Evolutionary conservation across 1,140 invertebrate genomes (phyloP).

Genomic region (Ceratina australensis): DNA sequence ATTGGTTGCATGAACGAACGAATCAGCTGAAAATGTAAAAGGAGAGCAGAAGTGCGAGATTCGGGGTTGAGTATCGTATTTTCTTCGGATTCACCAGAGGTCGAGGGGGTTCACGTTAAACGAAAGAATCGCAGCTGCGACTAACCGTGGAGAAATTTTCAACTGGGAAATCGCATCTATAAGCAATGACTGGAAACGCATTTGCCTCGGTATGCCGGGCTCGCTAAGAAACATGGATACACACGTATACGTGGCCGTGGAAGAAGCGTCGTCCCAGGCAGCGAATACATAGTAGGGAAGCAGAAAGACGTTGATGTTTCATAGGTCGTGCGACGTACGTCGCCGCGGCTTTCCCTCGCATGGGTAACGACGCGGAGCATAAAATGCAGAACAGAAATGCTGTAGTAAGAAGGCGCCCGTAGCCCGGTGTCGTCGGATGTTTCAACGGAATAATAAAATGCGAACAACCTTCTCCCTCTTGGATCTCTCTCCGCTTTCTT

Average conservation of each 20-base stretch:
- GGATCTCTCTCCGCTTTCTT: not conserved
- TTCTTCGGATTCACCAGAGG: not conserved
- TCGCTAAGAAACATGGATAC: not conserved
- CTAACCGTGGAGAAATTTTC: slow-evolving; percentile 31
- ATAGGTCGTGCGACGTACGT: slow-evolving; percentile 44
- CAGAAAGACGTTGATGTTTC: slow-evolving; percentile 54
- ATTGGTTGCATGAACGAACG: too few relatives aligned
- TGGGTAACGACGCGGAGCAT: slow-evolving; percentile 57
- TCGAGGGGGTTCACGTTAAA: not conserved
- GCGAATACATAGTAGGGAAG: slow-evolving; percentile 16
- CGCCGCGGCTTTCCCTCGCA: slow-evolving; percentile 44
- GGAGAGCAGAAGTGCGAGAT: too few relatives aligned
- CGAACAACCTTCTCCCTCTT: slow-evolving; percentile 14
- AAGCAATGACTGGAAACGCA: slow-evolving; percentile 25
- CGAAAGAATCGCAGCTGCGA: slow-evolving; percentile 32
- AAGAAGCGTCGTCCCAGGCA: slow-evolving; percentile 2
- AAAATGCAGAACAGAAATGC: slow-evolving; percentile 60
- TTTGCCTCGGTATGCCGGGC: not conserved
- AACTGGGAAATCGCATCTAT: slow-evolving; percentile 21
- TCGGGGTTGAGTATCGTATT: too few relatives aligned
- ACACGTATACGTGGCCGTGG: slow-evolving; percentile 5
- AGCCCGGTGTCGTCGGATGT: slow-evolving; percentile 48
- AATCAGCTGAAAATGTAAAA: too few relatives aligned
- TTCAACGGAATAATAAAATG: slow-evolving; percentile 61
- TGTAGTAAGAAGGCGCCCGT: slow-evolving; percentile 33